Conservation (phyloP, 53 echinoderm and acorn worm species). For the Actinopyga echinites region DNA sequence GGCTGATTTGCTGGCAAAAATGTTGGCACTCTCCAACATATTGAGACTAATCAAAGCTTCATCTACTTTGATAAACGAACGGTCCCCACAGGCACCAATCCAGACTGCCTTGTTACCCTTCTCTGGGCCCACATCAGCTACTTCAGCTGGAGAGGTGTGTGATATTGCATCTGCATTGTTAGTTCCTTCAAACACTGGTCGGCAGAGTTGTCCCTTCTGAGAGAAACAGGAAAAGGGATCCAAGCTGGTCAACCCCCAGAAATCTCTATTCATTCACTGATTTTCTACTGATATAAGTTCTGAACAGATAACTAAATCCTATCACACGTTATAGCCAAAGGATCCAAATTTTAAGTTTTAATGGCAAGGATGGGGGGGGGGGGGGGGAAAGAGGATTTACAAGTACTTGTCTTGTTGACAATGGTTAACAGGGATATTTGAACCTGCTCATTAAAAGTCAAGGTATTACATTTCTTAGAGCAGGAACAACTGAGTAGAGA, state of each 20-base stretch:
- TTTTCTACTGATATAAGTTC: no score
- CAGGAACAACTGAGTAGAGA: no score
- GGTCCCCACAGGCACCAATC: slow-evolving; percentile 86
- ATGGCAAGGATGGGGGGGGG: no score
- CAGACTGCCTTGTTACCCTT: slow-evolving; percentile 81
- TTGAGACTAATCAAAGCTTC: slow-evolving; percentile 88
- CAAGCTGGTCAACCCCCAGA: not conserved
- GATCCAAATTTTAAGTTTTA: no score
- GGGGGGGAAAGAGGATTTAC: no score
- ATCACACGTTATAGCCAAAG: no score
- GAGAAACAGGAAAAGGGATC: not conserved
- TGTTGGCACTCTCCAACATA: slow-evolving; percentile 82
- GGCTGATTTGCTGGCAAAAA: slow-evolving; percentile 84
- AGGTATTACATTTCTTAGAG: no score
- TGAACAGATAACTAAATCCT: no score
- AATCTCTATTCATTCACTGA: no score
- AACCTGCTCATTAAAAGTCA: no score
- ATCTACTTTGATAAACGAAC: slow-evolving; percentile 91
- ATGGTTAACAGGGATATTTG: no score
- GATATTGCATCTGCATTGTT: slow-evolving; percentile 74
- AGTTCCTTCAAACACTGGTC: slow-evolving; percentile 78
- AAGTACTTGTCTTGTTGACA: no score
- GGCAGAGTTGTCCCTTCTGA: slow-evolving; percentile 92
- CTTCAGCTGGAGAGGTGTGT: slow-evolving; percentile 68
- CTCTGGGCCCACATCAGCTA: slow-evolving; percentile 79